Conservation (phyloP, 2,113 vertebrate species). For the Hyperopisus bebe region DNA sequence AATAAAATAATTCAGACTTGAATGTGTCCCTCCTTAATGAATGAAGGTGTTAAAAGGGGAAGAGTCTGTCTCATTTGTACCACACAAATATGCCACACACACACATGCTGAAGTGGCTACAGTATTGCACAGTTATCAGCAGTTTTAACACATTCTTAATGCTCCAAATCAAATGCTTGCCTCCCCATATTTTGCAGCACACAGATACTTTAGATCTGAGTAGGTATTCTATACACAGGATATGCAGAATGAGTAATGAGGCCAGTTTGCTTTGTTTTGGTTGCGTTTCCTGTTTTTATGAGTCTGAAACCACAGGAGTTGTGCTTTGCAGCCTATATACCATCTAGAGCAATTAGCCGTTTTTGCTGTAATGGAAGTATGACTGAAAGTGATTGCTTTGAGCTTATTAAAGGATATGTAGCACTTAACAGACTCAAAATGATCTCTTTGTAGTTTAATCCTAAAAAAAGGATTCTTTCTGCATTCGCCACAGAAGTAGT, state of each 20-base stretch:
- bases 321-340: slow-evolving; percentile 26
- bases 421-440: neutral
- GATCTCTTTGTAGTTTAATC: slow-evolving; percentile 16
- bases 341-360: slow-evolving; percentile 40
- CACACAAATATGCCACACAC: neutral
- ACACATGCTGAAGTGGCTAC: neutral
- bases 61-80: neutral
- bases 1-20: slow-evolving; percentile 1
- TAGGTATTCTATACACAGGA: slow-evolving; percentile 35
- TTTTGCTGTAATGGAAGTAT: slow-evolving; percentile 31
- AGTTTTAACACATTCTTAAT: neutral
- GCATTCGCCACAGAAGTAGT: slow-evolving; percentile 16
- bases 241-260: slow-evolving; percentile 30
- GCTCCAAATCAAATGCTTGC: neutral
- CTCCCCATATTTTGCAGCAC: neutral
- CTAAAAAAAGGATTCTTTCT: slow-evolving; percentile 38
- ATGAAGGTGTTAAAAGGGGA: neutral
- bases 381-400: slow-evolving; percentile 32
- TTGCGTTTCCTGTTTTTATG: slow-evolving; percentile 37
- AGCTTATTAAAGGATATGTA: slow-evolving; percentile 23
- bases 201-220: slow-evolving; percentile 28
- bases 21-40: neutral
- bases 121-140: neutral
- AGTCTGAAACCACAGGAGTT: slow-evolving; percentile 33
- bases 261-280: slow-evolving; percentile 29